Conservation (phyloP, 2,888 invertebrate genomes). For the Mythimna vitellina region DNA sequence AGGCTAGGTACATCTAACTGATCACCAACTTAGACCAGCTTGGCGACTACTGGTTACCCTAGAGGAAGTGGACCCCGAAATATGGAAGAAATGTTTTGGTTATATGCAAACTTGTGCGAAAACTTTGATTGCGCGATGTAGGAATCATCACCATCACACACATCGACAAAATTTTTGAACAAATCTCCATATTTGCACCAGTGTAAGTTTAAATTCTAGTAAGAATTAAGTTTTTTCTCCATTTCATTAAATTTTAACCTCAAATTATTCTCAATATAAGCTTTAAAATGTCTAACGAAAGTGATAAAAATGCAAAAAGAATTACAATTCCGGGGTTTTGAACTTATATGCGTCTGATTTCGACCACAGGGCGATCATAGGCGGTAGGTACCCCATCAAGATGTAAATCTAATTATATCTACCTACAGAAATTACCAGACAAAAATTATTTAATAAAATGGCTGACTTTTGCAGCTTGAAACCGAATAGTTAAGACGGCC, state of each 20-base stretch:
- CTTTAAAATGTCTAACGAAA: background rate
- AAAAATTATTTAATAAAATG: too few relatives aligned
- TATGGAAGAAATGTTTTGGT: background rate
- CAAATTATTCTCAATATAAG: background rate
- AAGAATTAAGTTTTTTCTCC: background rate
- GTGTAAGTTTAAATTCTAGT: background rate
- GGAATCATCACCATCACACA: background rate
- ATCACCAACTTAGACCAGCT: background rate
- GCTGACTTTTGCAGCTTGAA: background rate
- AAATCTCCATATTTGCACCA: too few relatives aligned
- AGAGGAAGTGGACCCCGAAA: background rate
- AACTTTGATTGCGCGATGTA: slow-evolving; percentile 2
- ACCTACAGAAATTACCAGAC: too few relatives aligned
- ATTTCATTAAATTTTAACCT: background rate
- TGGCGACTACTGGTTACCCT: background rate
- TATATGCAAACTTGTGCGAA: background rate
- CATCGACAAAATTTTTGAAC: too few relatives aligned
- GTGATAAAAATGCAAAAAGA: background rate
- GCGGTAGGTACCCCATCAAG: too few relatives aligned
- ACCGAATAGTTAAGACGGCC: background rate
- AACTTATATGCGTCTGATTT: background rate
- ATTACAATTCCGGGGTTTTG: background rate
- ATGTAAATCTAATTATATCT: too few relatives aligned
- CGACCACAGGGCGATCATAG: too few relatives aligned
- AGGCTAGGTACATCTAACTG: background rate